Percentiles rank a stretch among this genome's conserved stretches.
Evolutionary conservation across 2,888 invertebrate species (phyloP).

Genomic region (Tenodera sinensis): DNA sequence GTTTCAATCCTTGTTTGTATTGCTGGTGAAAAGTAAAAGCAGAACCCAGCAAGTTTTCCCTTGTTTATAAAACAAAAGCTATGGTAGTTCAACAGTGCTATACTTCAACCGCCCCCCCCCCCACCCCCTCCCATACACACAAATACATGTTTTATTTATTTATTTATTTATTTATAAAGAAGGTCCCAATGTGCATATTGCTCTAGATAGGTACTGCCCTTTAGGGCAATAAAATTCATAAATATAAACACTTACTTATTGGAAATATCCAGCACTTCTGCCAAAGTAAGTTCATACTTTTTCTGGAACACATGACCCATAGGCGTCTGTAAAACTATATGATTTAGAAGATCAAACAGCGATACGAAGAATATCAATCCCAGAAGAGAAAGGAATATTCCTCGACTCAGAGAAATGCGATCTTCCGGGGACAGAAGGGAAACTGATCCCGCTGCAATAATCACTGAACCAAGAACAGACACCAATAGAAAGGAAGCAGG

Average conservation of each 20-base stretch:
- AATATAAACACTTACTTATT: slow-evolving; percentile 60
- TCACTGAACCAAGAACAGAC: slow-evolving; percentile 45
- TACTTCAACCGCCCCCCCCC: too few species aligned
- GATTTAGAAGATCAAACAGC: slow-evolving; percentile 62
- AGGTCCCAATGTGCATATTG: too few species aligned
- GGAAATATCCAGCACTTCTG: slow-evolving; percentile 68
- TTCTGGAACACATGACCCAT: slow-evolving; percentile 57
- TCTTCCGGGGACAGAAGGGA: slow-evolving; percentile 51
- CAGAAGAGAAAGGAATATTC: slow-evolving; percentile 57
- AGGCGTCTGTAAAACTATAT: slow-evolving; percentile 56
- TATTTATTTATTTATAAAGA: too few species aligned
- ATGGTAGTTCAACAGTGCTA: not conserved
- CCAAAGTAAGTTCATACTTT: slow-evolving; percentile 61
- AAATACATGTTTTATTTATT: too few species aligned
- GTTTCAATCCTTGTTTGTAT: too few species aligned
- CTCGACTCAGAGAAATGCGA: slow-evolving; percentile 56
- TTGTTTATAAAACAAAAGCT: too few species aligned
- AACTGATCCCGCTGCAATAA: slow-evolving; percentile 47
- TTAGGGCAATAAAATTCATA: not conserved
- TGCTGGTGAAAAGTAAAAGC: too few species aligned
- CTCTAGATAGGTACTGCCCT: too few species aligned
- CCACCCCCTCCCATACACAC: too few species aligned
- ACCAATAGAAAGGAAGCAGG: slow-evolving; percentile 42
- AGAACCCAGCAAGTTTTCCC: too few species aligned
- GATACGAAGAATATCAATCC: slow-evolving; percentile 67